Evolutionary conservation across 2,797 vertebrate genomes (phyloP).

Genomic region (Schizothorax lantsangensis): DNA sequence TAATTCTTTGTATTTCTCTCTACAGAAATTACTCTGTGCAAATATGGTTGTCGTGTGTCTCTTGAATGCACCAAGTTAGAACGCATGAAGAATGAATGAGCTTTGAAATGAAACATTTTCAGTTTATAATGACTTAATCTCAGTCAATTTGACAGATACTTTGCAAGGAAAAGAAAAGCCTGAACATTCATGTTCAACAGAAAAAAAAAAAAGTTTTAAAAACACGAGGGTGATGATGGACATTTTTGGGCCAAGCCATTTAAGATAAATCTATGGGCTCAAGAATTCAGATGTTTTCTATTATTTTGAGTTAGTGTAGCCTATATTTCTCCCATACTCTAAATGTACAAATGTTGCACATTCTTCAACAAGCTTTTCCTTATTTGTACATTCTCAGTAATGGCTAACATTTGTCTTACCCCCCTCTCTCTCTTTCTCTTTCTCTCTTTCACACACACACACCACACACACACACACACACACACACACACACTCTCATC

Average conservation of each 20-base stretch:
- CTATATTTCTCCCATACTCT: neutral
- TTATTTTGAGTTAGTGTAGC: neutral
- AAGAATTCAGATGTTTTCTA: neutral
- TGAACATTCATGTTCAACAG: neutral
- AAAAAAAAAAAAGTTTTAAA: neutral
- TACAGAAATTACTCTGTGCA: neutral
- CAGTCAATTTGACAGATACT: neutral
- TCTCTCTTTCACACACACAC: neutral
- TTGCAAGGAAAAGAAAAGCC: neutral
- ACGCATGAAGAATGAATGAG: neutral
- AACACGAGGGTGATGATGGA: neutral
- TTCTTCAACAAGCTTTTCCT: constrained; percentile 33
- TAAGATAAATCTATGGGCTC: neutral
- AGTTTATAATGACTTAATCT: neutral
- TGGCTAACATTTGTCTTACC: constrained; percentile 11
- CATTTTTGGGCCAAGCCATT: neutral
- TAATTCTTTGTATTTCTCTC: neutral
- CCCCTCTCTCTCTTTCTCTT: neutral
- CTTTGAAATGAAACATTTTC: neutral
- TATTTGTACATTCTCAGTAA: constrained; percentile 32
- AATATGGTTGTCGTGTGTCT: neutral
- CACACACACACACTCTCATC: neutral
- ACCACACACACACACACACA: neutral
- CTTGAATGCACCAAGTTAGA: neutral
- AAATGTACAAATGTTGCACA: constrained; percentile 41